Conservation (phyloP, 2,113 vertebrate species). For the Macrotus californicus region DNA sequence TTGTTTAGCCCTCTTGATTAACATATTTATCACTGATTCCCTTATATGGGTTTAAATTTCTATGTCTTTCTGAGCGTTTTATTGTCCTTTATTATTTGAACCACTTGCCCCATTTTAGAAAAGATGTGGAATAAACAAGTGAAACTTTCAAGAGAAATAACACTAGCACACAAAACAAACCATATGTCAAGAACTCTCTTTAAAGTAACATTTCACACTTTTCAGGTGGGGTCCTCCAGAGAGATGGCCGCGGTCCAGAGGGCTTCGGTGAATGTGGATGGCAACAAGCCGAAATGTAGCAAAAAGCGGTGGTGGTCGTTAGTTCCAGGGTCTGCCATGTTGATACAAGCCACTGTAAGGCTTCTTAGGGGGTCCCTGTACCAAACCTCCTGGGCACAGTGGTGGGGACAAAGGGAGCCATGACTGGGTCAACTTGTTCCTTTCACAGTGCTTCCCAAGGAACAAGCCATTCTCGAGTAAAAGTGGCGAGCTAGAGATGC, state of each 20-base stretch:
- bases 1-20: not conserved
- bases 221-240: not conserved
- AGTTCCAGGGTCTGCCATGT: slow-evolving; percentile 72
- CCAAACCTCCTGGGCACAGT: slow-evolving; percentile 65
- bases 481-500: slow-evolving; percentile 72
- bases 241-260: no score
- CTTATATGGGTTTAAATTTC: not conserved
- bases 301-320: slow-evolving; percentile 24
- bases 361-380: slow-evolving; percentile 70
- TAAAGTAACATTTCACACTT: not conserved
- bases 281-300: no score
- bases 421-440: slow-evolving; percentile 64
- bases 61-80: not conserved
- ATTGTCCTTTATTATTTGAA: not conserved
- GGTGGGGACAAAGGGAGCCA: slow-evolving; percentile 69
- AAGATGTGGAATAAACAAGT: not conserved
- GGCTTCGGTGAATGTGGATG: no score
- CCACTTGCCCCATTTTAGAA: not conserved
- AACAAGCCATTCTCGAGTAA: slow-evolving; percentile 72
- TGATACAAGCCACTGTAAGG: slow-evolving; percentile 66
- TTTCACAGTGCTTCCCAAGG: slow-evolving; percentile 71
- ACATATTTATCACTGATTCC: not conserved
- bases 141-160: slow-evolving; percentile 10
- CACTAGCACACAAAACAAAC: not conserved
- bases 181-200: not conserved